Evolutionary conservation across 1,140 invertebrate genomes (phyloP), one percentile per base, ranked within the genome.

Genomic region (Eubasilissa regina): DNA sequence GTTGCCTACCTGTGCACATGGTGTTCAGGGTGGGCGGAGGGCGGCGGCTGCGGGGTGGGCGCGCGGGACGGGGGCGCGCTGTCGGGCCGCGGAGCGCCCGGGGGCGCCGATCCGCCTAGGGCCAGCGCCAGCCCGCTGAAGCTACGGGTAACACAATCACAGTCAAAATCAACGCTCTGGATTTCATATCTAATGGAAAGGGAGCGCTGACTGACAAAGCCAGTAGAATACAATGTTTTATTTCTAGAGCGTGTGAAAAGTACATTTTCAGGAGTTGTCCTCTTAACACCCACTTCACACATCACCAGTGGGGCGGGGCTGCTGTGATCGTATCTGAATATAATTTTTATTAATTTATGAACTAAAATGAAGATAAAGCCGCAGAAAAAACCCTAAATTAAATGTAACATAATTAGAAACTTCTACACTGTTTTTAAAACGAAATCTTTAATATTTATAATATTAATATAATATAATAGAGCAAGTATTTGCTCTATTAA

Each of bases 101-200:
- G 75, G 43, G 25, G 66, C 87, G 83, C 86, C 84, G 77, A 88
- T 82, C 87, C 85, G 80, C 87, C 88, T 78, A 89, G 86, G 85
- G 87, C 88, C 87, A 89, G 75, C 87, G 87, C 87, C 87, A 90
- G 83, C 83, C 89, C 89, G 86, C 85, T 87, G 86, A 90, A 89
- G 85, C 89, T 90, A 89, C 17, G 47, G 66, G 66, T 19, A 48
- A 70, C 66, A 70, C 66, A 70, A 13, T 51, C 66, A 51, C 0
- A 6, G 66, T 70, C 66, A 70, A 45, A 66, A 44, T 44, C 62
- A n/a, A 66, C 17, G 12, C 62, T 56, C 25, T 35, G 25, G 25
- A 35, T 35, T 35, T 6, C 1, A 35, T 6, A 35, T 35, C 25
- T 35, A 6, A 35, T 35, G 25, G 25, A 1, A 35, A 35, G 25